Evolutionary conservation across 2,113 vertebrate genomes (phyloP).

Genomic region (Macaca fascicularis): T2T-MFA8v1.1 NC_088389.1:15911001-15911500

Average conservation of each 20-base stretch:
- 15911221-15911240: background rate
- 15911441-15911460: background rate
- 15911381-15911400: background rate
- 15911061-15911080: background rate
- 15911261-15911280: constrained; percentile 24
- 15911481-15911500: background rate
- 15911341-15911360: background rate
- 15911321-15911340: background rate
- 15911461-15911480: background rate
- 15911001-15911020: background rate
- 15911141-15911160: background rate
- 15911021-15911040: background rate
- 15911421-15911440: background rate
- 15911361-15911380: background rate
- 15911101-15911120: background rate
- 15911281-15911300: background rate
- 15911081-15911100: background rate
- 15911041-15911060: background rate
- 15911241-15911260: background rate
- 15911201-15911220: background rate
- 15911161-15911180: background rate
- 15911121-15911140: background rate
- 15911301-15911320: background rate
- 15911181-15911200: background rate
- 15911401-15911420: background rate